Conservation (phyloP, 1,140 invertebrate species). For the Luehdorfia chinensis region DNA sequence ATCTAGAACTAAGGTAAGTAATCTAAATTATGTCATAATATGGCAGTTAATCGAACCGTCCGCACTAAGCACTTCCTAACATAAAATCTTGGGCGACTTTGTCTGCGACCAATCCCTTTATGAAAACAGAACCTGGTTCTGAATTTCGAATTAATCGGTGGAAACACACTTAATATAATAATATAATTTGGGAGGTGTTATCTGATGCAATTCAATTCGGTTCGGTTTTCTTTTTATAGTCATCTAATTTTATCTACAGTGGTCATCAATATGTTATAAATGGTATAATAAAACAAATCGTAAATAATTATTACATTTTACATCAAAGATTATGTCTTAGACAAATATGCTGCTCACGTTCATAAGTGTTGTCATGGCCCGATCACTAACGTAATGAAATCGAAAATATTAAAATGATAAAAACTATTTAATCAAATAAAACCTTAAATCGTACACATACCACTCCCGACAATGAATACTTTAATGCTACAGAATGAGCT, state of each 20-base stretch:
- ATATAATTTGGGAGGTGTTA: constrained; percentile 27
- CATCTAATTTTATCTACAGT: constrained; percentile 8
- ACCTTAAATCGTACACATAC: constrained; percentile 61
- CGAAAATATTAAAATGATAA: constrained; percentile 50
- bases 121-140: constrained; percentile 64
- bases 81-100: constrained; percentile 47
- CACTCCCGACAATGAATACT: constrained; percentile 63
- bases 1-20: constrained; percentile 66
- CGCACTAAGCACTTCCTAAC: constrained; percentile 59
- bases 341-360: constrained; percentile 42
- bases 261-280: constrained; percentile 10
- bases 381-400: constrained; percentile 62
- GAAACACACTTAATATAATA: constrained; percentile 46
- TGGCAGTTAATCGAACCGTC: constrained; percentile 74
- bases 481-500: constrained; percentile 52
- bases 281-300: constrained; percentile 21
- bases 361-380: constrained; percentile 64
- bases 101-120: constrained; percentile 47
- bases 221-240: constrained; percentile 8
- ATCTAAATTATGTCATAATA: constrained; percentile 75
- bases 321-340: constrained; percentile 35
- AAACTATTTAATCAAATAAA: constrained; percentile 53
- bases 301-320: constrained; percentile 30
- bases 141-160: constrained; percentile 70
- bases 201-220: constrained; percentile 22